Conservation (phyloP, 2,113 vertebrate species). For the Dipodomys merriami region DNA sequence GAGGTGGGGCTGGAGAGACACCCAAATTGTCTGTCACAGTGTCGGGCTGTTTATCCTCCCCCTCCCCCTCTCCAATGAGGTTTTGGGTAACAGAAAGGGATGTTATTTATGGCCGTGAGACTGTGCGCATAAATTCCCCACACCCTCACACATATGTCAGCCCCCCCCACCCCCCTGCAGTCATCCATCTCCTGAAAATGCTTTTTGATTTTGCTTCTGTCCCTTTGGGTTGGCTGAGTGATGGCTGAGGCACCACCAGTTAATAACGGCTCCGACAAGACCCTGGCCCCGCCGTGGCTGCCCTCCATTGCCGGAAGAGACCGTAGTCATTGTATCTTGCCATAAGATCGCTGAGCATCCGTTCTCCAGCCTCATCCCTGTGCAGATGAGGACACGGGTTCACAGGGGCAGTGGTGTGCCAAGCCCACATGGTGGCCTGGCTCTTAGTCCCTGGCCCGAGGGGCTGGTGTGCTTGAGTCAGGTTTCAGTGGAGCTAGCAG, state of each 20-base stretch:
- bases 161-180: slow-evolving; percentile 26
- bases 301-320: neutral
- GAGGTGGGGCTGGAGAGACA: slow-evolving; percentile 5
- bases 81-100: slow-evolving; percentile 69
- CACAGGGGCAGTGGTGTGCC: neutral
- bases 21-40: slow-evolving; percentile 72
- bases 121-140: slow-evolving; percentile 66
- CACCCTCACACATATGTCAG: slow-evolving; percentile 48
- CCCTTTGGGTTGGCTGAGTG: slow-evolving; percentile 29
- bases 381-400: neutral
- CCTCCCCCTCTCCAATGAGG: slow-evolving; percentile 56
- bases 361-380: neutral
- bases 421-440: neutral
- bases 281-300: neutral
- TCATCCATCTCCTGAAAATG: slow-evolving; percentile 43
- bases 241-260: neutral
- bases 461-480: neutral
- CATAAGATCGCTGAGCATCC: neutral
- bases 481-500: rapidly evolving
- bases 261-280: slow-evolving; percentile 23
- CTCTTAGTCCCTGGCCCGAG: neutral
- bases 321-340: neutral
- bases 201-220: slow-evolving; percentile 61
- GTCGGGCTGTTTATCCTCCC: slow-evolving; percentile 56
- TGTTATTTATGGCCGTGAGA: slow-evolving; percentile 79